Evolutionary conservation across 2,113 vertebrate genomes (phyloP).

Genomic region (Syngnathus typhle): DNA sequence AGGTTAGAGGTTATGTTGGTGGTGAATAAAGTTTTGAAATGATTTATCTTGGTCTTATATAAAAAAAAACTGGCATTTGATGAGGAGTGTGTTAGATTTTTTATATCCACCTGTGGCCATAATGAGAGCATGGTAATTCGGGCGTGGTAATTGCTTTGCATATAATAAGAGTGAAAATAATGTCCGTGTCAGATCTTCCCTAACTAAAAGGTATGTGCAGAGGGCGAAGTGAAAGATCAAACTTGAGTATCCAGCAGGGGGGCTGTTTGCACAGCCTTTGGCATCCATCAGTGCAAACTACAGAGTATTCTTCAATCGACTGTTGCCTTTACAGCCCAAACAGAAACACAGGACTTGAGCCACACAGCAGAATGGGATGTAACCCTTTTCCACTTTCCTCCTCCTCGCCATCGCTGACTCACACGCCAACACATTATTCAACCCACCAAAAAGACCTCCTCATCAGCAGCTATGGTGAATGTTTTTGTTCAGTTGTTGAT

Average conservation of each 20-base stretch:
- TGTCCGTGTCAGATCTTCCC: background rate
- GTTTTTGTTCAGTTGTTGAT: constrained; percentile 13
- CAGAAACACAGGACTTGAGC: constrained; percentile 36
- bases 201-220: background rate
- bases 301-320: constrained; percentile 35
- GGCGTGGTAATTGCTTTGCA: background rate
- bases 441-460: constrained; percentile 46
- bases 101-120: background rate
- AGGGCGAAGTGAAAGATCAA: background rate
- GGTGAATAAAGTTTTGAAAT: too few species aligned
- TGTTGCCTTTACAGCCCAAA: constrained; percentile 38
- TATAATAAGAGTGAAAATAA: background rate
- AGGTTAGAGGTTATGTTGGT: too few species aligned
- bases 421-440: constrained; percentile 50
- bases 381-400: constrained; percentile 55
- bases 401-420: constrained; percentile 65
- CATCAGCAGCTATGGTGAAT: constrained; percentile 14
- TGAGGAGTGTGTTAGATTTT: too few species aligned
- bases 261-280: background rate
- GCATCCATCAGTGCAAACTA: constrained; percentile 33
- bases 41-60: too few species aligned
- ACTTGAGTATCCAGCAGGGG: background rate
- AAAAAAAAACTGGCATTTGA: too few species aligned
- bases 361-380: constrained; percentile 55
- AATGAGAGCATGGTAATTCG: background rate